Conservation (phyloP, 2,888 invertebrate genomes). For the Ptychoptera contaminata region DNA sequence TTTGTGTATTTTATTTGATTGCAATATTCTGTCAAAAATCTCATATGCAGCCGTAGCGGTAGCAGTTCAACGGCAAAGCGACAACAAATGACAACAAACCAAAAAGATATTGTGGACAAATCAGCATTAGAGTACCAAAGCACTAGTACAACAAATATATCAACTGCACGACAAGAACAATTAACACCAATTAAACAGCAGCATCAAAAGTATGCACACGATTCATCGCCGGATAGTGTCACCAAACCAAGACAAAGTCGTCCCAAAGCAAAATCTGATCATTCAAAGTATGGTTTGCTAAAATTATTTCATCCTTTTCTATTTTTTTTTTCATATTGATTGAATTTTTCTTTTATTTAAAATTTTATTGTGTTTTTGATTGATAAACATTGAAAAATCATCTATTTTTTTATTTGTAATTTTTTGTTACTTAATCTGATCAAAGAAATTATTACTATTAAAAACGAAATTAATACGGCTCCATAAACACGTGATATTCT, state of each 20-base stretch:
- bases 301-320: background rate
- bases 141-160: background rate
- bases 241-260: conserved; percentile 5
- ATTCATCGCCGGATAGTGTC: background rate
- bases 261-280: conserved; percentile 7
- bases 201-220: background rate
- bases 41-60: background rate
- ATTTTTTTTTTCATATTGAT: background rate
- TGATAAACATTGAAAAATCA: background rate
- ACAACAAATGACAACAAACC: background rate
- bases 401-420: no score
- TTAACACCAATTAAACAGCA: conserved; percentile 1
- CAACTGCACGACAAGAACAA: conserved; percentile 3
- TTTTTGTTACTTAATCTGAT: no score
- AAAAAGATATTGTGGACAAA: no score
- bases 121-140: no score
- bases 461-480: no score
- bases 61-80: background rate
- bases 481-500: no score
- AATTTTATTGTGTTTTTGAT: background rate
- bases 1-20: background rate
- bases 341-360: background rate
- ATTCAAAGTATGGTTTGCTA: conserved; percentile 8
- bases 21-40: background rate
- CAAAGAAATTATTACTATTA: no score